These are phyloP conservation scores for Colletes latitarsis DNA, from an alignment of 1,140 invertebrate genomes.

Conservation along the genomic window DNA sequence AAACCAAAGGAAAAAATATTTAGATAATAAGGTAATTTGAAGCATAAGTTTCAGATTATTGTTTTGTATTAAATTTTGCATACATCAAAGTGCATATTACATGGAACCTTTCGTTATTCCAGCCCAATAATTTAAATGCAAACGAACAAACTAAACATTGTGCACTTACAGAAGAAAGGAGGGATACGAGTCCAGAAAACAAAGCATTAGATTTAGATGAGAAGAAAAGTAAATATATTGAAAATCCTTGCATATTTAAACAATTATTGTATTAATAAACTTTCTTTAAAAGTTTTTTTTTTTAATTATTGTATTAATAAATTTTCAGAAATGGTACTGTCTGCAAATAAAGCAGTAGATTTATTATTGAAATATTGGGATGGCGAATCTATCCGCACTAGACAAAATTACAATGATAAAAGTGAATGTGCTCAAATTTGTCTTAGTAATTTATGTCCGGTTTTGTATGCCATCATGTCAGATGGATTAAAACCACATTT, in stretches of 20 bases:
- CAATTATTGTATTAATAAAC: not conserved
- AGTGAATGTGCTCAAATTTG: constrained; percentile 86
- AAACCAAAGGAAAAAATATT: constrained; percentile 84
- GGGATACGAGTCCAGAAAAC: constrained; percentile 59
- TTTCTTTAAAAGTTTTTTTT: constrained; percentile 64
- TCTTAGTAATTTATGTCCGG: constrained; percentile 88
- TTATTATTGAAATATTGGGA: constrained; percentile 83
- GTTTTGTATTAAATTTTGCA: constrained; percentile 34
- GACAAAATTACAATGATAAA: constrained; percentile 71
- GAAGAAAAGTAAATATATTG: constrained; percentile 70
- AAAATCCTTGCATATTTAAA: not conserved
- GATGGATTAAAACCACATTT: constrained; percentile 91
- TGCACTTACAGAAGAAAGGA: constrained; percentile 59
- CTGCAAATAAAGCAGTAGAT: constrained; percentile 86
- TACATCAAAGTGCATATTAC: constrained; percentile 1
- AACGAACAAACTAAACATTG: constrained; percentile 63
- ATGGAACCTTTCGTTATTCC: constrained; percentile 17
- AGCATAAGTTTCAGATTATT: constrained; percentile 26
- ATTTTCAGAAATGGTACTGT: constrained; percentile 83
- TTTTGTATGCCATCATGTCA: constrained; percentile 91
- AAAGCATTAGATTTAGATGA: constrained; percentile 72
- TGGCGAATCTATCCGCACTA: constrained; percentile 66
- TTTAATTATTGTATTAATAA: not conserved
- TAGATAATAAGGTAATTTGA: constrained; percentile 80
- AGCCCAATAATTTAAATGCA: constrained; percentile 60